Percentiles rank a stretch among this genome's conserved stretches.
These are phyloP conservation scores for Macaria notata DNA, from an alignment of 2,888 invertebrate species.

Conservation along the genomic window DNA sequence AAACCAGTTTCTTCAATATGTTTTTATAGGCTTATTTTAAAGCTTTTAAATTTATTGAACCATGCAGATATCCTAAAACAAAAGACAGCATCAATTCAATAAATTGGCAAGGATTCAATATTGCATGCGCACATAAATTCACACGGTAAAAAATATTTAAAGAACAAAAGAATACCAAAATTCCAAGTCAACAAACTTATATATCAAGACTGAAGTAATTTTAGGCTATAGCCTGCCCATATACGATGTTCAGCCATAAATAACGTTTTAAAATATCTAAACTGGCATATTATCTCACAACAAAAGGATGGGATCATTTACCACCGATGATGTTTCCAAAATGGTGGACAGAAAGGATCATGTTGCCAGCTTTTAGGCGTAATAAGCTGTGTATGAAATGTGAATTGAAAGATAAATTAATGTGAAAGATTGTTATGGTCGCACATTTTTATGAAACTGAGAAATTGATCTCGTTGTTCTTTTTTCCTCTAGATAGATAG, in stretches of 20 bases:
- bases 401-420: not conserved
- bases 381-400: slow-evolving; percentile 7
- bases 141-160: not conserved
- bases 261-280: slow-evolving; percentile 17
- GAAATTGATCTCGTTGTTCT: too few relatives aligned
- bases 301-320: slow-evolving; percentile 23
- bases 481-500: too few relatives aligned
- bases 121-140: too few relatives aligned
- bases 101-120: too few relatives aligned
- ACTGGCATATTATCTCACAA: slow-evolving; percentile 18
- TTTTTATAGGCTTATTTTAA: too few relatives aligned
- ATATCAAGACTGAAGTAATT: slow-evolving; percentile 11
- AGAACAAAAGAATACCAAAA: slow-evolving; percentile 10
- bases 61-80: too few relatives aligned
- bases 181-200: slow-evolving; percentile 12
- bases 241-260: slow-evolving; percentile 11
- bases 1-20: too few relatives aligned
- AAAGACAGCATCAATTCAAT: too few relatives aligned
- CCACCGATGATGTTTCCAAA: slow-evolving; percentile 21
- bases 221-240: slow-evolving; percentile 5
- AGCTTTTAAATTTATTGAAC: too few relatives aligned
- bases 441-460: too few relatives aligned
- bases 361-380: slow-evolving; percentile 8
- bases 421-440: too few relatives aligned
- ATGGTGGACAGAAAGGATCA: slow-evolving; percentile 7